A percentile compares a stretch with the other conserved stretches of the same genome.
Evolutionary conservation across 2,888 invertebrate genomes (phyloP).

Genomic region (Nymphalis c-album): DNA sequence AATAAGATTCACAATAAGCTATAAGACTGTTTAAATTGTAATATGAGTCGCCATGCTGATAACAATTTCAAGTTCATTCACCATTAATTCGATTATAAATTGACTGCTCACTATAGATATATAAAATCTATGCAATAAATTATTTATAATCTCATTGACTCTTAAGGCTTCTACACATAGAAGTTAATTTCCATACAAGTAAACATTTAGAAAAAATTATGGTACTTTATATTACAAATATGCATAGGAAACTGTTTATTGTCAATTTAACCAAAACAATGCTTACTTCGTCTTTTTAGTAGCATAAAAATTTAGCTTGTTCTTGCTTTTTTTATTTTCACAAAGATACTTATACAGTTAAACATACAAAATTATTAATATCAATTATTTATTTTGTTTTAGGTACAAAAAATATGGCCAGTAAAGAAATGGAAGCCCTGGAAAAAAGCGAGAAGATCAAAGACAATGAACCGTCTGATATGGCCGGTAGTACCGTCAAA

Average conservation of each 20-base stretch:
- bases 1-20: slow-evolving; percentile 8
- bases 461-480: slow-evolving; percentile 43
- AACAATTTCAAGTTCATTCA: slow-evolving; percentile 52
- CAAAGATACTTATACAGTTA: neutral
- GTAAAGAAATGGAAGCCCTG: slow-evolving; percentile 47
- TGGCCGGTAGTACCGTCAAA: slow-evolving; percentile 73
- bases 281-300: too few relatives aligned
- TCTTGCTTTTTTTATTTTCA: too few relatives aligned
- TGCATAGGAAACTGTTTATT: too few relatives aligned
- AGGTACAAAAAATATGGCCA: slow-evolving; percentile 54
- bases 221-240: neutral
- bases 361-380: neutral
- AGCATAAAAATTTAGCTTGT: too few relatives aligned
- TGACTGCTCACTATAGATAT: neutral
- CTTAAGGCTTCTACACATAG: neutral
- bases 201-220: neutral
- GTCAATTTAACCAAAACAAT: too few relatives aligned
- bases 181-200: neutral
- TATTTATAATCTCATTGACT: slow-evolving; percentile 7
- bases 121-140: neutral
- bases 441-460: slow-evolving; percentile 47
- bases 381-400: slow-evolving; percentile 39
- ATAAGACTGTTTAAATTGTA: neutral
- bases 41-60: slow-evolving; percentile 11
- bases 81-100: slow-evolving; percentile 37